Conservation (phyloP, 2,113 vertebrate species). For the Aptenodytes forsteri region DNA sequence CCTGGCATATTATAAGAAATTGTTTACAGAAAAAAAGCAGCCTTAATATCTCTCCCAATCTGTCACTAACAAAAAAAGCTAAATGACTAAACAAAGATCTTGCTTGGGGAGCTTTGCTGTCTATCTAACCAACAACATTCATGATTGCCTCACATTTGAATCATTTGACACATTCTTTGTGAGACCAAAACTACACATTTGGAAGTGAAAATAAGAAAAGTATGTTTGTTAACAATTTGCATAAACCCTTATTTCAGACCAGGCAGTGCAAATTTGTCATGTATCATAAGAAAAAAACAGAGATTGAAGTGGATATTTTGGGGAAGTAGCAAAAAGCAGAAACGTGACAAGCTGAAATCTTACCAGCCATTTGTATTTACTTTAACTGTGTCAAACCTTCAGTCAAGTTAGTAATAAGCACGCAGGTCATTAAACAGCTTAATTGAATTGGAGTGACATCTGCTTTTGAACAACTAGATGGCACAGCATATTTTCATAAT, state of each 20-base stretch:
- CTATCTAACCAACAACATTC: neutral
- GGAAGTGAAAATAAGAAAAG: neutral
- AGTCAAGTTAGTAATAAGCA: slow-evolving; percentile 18
- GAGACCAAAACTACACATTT: neutral
- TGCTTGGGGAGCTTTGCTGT: neutral
- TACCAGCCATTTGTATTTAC: neutral
- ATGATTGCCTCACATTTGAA: neutral
- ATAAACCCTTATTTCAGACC: neutral
- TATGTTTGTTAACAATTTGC: neutral
- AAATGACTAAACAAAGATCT: neutral
- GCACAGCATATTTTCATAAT: slow-evolving; percentile 37
- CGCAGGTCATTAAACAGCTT: slow-evolving; percentile 24
- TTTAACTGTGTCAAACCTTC: neutral
- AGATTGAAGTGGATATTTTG: neutral
- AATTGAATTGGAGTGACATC: slow-evolving; percentile 57
- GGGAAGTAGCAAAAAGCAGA: neutral
- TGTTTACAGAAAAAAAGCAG: slow-evolving; percentile 4
- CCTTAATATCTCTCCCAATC: neutral
- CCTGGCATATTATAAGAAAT: neutral
- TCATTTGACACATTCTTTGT: neutral
- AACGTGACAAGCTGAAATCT: neutral
- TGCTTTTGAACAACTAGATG: slow-evolving; percentile 45
- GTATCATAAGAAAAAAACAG: neutral
- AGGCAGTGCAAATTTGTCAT: neutral
- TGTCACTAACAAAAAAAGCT: neutral